These are phyloP conservation scores for Cephalopterus ornatus DNA, from an alignment of 2,113 vertebrate genomes.

Conservation along the genomic window DNA sequence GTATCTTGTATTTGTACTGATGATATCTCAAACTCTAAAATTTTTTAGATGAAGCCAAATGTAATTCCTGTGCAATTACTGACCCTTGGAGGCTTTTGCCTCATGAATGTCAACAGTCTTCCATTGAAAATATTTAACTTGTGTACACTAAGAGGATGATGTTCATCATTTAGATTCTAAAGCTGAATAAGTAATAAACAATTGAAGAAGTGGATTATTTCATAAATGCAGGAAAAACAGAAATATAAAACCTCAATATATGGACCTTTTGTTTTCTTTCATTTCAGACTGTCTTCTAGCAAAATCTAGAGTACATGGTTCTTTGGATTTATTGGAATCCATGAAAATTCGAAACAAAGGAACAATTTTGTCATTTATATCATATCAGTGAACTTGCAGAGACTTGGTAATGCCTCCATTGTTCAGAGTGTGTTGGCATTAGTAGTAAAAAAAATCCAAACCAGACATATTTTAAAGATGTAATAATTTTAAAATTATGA, in stretches of 20 bases:
- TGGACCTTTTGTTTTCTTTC: accelerated
- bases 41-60: not conserved
- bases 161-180: not conserved
- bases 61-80: not conserved
- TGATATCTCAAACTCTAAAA: not conserved
- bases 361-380: not conserved
- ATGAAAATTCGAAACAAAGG: not conserved
- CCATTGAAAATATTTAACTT: not conserved
- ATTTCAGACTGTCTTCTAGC: not conserved
- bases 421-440: not conserved
- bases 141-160: not conserved
- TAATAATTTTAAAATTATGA: not conserved
- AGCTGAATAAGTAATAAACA: not conserved
- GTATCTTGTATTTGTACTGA: not conserved
- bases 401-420: not conserved
- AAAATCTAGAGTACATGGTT: not conserved
- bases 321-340: not conserved
- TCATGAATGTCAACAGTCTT: not conserved
- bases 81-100: not conserved
- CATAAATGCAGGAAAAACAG: not conserved
- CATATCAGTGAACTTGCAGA: not conserved
- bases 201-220: not conserved
- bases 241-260: not conserved
- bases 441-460: not conserved
- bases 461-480: not conserved